Evolutionary conservation across 1,140 invertebrate genomes (phyloP), one percentile per base, ranked within the genome.

Genomic region (Nasonia giraulti): DNA sequence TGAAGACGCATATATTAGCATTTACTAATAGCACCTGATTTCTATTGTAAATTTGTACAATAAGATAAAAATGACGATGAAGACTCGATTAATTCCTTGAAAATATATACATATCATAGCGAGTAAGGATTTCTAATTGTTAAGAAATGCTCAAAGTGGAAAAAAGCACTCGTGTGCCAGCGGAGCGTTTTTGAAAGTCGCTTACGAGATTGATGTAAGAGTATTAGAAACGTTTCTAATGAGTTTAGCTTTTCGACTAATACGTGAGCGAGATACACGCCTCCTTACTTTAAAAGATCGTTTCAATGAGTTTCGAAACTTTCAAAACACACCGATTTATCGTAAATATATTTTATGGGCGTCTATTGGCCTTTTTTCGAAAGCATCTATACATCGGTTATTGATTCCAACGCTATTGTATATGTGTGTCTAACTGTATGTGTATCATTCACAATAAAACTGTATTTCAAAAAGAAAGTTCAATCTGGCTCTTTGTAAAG

Each of bases 401-500:
- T 62, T n/a, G 55, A 62, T 62, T 62, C 55, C 55, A 62, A 62
- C 55, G 55, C 55, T 62, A 40, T 75, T 71, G 31, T 71, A 40
- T 75, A 44, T 75, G 33, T 75, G 37, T 75, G 73, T 75, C 73
- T 44, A 75, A 75, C 37, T 75, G 37, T 75, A 75, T n/a, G 33
- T 75, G 73, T 75, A 75, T 75, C 33, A 44, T 75, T 75, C 73
- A 37, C 73, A 40, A 37, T 75, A 33, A 37, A 40, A 75, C 31
- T 75, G 73, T 75, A 75, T 75, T 75, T 75, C 37, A 75, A 75
- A 75, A 75, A 75, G 73, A 75, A 75, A 75, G 2, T 75, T n/a
- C 17, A 75, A 75, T 23, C 20, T 62, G 17, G 55, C 20, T n/a
- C 17, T 62, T 20, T 62, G 17, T n/a, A 2, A 55, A 55, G 20